Percentiles rank a stretch among this genome's conserved stretches.
These are phyloP conservation scores for Chionodraco myersi DNA, from an alignment of 2,113 vertebrate genomes.

Conservation along the genomic window DNA sequence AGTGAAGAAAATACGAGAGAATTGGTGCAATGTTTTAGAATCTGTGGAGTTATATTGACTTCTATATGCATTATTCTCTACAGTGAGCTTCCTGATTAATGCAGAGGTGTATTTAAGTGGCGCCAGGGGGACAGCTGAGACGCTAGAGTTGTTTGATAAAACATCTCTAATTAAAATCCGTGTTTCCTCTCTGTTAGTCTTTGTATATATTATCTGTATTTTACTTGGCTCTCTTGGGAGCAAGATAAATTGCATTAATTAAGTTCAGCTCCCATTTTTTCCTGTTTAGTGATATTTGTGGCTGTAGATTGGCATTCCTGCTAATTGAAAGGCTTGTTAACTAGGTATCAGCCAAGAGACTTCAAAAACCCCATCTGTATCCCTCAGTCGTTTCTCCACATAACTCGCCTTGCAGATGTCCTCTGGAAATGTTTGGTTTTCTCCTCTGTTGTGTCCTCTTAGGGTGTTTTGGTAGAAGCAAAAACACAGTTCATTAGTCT, in stretches of 20 bases:
- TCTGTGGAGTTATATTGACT: conserved; percentile 10
- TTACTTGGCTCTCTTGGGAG: conserved; percentile 44
- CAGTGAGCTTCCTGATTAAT: conserved; percentile 56
- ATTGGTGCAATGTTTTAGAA: neutral
- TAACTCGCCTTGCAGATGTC: conserved; percentile 48
- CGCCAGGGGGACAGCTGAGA: conserved; percentile 43
- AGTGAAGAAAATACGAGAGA: conserved; percentile 11
- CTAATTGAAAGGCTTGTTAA: conserved; percentile 75
- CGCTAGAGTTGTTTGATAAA: conserved; percentile 54
- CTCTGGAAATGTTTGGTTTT: conserved; percentile 24
- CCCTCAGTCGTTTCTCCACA: neutral
- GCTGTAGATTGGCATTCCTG: conserved; percentile 29
- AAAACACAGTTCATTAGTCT: conserved; percentile 45
- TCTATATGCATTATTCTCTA: conserved; percentile 11
- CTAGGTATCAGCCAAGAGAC: conserved; percentile 50
- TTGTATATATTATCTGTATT: conserved; percentile 47
- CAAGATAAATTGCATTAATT: conserved; percentile 68
- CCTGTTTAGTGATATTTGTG: conserved; percentile 54
- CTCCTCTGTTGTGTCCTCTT: conserved; percentile 43
- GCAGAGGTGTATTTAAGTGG: conserved; percentile 47
- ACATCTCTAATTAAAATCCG: conserved; percentile 73
- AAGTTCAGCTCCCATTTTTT: conserved; percentile 43
- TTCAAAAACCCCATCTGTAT: conserved; percentile 53
- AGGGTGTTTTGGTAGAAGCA: conserved; percentile 21
- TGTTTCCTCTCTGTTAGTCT: conserved; percentile 42